These are phyloP conservation scores for Coptotermes formosanus DNA, from an alignment of 1,140 invertebrate species.

Conservation along the genomic window DNA sequence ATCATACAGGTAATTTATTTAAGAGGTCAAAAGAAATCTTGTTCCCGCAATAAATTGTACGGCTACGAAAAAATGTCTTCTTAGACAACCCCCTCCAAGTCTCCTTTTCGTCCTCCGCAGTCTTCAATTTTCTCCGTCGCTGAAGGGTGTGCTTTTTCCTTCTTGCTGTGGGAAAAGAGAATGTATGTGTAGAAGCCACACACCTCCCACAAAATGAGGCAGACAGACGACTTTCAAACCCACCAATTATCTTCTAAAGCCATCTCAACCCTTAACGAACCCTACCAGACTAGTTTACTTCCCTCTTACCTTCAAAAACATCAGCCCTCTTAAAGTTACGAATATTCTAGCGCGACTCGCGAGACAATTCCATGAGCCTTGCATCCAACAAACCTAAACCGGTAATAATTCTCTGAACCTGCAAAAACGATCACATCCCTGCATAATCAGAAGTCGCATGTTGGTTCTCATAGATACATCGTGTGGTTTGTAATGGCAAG, in stretches of 20 bases:
- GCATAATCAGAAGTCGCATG: background rate
- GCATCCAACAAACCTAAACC: background rate
- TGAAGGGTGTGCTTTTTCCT: constrained; percentile 3
- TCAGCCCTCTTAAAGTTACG: background rate
- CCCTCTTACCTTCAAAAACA: background rate
- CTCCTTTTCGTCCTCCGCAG: background rate
- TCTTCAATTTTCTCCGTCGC: constrained; percentile 2
- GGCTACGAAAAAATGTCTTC: background rate
- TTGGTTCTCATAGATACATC: background rate
- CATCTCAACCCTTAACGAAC: constrained; percentile 6
- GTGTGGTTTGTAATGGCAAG: background rate
- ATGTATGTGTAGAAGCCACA: background rate
- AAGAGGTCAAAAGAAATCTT: constrained; percentile 16
- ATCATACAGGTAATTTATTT: background rate
- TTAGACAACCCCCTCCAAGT: background rate
- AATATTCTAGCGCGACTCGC: background rate
- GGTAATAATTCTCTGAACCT: background rate
- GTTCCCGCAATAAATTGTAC: background rate
- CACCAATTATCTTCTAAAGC: constrained; percentile 16
- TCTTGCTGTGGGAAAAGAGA: background rate
- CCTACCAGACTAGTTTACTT: background rate
- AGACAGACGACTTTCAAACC: background rate
- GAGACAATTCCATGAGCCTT: background rate
- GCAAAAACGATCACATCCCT: background rate
- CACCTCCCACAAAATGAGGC: background rate